These are phyloP conservation scores for Allochrocebus solatus DNA, from an alignment of 2,797 vertebrate genomes.

Conservation along the genomic window DNA sequence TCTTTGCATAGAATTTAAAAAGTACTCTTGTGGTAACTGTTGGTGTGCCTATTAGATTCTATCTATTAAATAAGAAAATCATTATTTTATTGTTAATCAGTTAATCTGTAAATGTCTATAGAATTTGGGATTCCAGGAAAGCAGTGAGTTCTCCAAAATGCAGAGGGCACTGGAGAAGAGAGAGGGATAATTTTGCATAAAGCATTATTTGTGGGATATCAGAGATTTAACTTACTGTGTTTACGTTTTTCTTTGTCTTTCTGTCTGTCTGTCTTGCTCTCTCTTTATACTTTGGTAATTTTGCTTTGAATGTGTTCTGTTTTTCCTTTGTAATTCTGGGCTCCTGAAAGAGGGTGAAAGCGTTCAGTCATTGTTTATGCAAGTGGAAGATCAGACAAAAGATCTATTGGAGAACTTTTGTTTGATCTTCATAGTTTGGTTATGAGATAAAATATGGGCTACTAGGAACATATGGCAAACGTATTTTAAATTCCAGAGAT, in stretches of 20 bases:
- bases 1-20: conserved; percentile 10
- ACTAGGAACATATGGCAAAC: conserved; percentile 22
- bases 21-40: not conserved
- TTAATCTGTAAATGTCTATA: not conserved
- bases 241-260: not conserved
- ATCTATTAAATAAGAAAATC: not conserved
- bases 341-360: not conserved
- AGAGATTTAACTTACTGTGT: not conserved
- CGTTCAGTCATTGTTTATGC: not conserved
- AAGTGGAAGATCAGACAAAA: not conserved
- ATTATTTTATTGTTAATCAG: not conserved
- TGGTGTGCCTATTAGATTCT: not conserved
- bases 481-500: conserved; percentile 33
- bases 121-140: not conserved
- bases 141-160: not conserved
- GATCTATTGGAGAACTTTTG: not conserved
- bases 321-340: not conserved
- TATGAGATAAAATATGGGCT: not conserved
- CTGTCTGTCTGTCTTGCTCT: not conserved
- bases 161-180: not conserved
- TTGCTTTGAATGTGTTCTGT: not conserved
- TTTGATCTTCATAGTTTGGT: conserved; percentile 13
- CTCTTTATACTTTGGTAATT: not conserved
- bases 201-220: not conserved
- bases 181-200: not conserved